Evolutionary conservation across 2,113 vertebrate genomes (phyloP), one percentile per base, ranked within the genome.

Genomic region (Brachirus orientalis): DNA sequence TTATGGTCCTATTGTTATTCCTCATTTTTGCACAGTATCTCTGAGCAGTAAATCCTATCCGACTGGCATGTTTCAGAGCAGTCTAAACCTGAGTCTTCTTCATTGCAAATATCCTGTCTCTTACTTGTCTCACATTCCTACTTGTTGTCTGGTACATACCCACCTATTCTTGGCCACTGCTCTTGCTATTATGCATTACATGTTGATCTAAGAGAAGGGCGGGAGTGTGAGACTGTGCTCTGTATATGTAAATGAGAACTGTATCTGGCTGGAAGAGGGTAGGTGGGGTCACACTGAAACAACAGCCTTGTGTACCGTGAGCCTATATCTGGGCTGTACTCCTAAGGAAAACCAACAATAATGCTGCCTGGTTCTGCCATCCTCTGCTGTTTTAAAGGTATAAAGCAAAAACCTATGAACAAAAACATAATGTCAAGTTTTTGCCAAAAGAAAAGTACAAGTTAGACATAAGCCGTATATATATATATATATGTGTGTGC

Each of bases 71-170:
- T 65, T 56, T 60, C 20, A 55, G 64, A 44, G 70, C 69, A 20
- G 57, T 68, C 68, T 56, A 59, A 66, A 72, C 69, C 73, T 28
- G 51, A 68, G 54, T 48, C 56, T 3, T 37, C 45, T 62, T 73
- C 9, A 0, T 36, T 72, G 74, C 76, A 81, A 80, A 86, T 82
- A 86, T 86, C 74, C 77, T 18, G 67, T 83, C 83, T 88, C 66
- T 74, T 84, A 81, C 76, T 79, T 78, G 79, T 83, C 84, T 80
- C 73, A 53, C 60, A 79, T 43, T 45, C 46, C 22, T 33, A 12
- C 35, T 10, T 48, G 40, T 16, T 37, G 79, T 84, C 77, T 84
- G 64, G 59, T 41, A 63, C 74, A 40, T 8, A 19, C 58, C 57
- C 8, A 47, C 79, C 60, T 79, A 66, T 66, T 75, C 68, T 37